Conservation (phyloP, 2,797 vertebrate species). For the Luscinia luscinia region DNA sequence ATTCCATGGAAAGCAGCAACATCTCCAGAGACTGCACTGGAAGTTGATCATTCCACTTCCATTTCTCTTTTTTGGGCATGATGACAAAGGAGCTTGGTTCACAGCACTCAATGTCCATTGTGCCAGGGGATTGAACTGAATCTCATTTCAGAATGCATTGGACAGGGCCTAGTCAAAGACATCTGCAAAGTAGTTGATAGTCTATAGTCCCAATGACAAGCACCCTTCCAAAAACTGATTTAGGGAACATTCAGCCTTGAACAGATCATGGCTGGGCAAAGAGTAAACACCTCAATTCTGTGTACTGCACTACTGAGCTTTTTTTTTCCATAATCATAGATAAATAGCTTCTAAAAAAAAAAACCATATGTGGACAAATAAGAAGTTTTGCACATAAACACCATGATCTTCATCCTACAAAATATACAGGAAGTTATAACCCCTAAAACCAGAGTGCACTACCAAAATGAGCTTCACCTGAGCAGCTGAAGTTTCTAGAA, state of each 20-base stretch:
- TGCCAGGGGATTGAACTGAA: not conserved
- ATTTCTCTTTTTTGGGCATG: not conserved
- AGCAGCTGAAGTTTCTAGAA: not conserved
- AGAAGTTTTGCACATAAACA: not conserved
- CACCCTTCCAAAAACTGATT: not conserved
- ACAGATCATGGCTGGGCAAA: not conserved
- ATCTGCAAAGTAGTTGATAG: fast-evolving
- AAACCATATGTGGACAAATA: fast-evolving
- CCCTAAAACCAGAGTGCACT: not conserved
- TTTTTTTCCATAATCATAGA: not conserved
- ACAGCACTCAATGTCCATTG: fast-evolving
- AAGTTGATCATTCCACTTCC: not conserved
- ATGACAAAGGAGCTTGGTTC: not conserved
- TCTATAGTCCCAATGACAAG: not conserved
- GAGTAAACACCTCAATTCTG: not conserved
- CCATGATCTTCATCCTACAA: not conserved
- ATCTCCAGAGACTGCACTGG: not conserved
- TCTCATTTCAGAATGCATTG: not conserved
- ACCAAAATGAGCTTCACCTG: fast-evolving
- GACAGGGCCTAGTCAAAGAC: not conserved
- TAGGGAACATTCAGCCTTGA: not conserved
- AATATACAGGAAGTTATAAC: not conserved
- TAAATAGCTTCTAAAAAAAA: not conserved
- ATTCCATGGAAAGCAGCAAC: not conserved
- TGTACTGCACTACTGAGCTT: too few relatives aligned